Evolutionary conservation across 2,797 vertebrate species (phyloP).

Genomic region (Picus viridis): DNA sequence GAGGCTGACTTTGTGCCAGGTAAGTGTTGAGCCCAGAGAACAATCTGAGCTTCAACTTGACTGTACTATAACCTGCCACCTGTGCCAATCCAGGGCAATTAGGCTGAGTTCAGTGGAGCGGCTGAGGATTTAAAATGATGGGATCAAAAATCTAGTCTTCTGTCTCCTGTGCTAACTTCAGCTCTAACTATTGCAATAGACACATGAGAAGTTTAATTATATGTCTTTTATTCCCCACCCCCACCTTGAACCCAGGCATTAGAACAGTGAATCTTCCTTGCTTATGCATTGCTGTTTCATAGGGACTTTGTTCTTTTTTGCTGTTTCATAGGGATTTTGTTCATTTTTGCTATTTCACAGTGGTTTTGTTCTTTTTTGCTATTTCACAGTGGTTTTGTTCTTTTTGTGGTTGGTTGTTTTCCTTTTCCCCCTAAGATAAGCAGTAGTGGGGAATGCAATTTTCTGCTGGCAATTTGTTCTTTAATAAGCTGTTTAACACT

Average conservation of each 20-base stretch:
- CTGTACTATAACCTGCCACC: conserved; percentile 6
- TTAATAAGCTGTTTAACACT: conserved; percentile 65
- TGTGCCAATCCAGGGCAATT: conserved; percentile 21
- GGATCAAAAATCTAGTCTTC: conserved; percentile 12
- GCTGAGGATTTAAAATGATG: background rate
- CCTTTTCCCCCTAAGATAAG: conserved; percentile 4
- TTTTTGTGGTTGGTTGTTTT: background rate
- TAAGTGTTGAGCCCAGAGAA: background rate
- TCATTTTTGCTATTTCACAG: too few species aligned
- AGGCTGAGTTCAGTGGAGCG: background rate
- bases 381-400: background rate
- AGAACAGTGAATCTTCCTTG: conserved; percentile 52
- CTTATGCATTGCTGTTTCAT: background rate
- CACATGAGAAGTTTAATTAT: conserved; percentile 49
- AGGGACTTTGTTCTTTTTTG: background rate
- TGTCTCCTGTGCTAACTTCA: background rate
- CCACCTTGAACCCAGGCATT: background rate
- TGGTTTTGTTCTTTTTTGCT: background rate
- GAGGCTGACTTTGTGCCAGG: background rate
- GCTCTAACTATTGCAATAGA: conserved; percentile 28
- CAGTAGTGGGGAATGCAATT: conserved; percentile 53
- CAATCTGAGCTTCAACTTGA: background rate
- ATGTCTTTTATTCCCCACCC: background rate
- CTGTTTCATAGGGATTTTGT: background rate
- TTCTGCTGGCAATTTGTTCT: conserved; percentile 63